Conservation (phyloP, 1,140 invertebrate genomes). For the Zaprionus camerounensis region DNA sequence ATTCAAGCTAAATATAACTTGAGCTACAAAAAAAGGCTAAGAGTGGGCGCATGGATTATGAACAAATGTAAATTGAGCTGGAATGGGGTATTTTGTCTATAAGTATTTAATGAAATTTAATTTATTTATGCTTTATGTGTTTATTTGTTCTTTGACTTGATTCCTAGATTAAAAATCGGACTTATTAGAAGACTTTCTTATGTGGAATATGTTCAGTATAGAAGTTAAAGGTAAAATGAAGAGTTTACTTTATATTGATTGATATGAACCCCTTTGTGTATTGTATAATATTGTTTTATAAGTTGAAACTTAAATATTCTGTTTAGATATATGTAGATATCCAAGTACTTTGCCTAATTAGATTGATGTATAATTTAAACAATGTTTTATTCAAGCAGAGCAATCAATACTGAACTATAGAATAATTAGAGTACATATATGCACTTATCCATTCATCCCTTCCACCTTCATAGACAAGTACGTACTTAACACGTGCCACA, state of each 20-base stretch:
- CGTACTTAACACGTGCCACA: constrained; percentile 12
- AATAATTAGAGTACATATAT: not conserved
- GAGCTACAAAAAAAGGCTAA: not conserved
- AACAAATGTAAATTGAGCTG: not conserved
- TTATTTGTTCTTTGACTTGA: too few species aligned
- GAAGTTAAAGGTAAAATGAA: too few species aligned
- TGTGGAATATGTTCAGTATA: too few species aligned
- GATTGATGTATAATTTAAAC: not conserved
- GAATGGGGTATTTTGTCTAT: not conserved
- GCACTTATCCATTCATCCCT: not conserved
- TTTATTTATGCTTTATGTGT: not conserved
- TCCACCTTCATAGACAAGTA: not conserved
- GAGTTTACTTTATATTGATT: too few species aligned
- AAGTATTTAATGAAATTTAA: not conserved
- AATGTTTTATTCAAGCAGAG: not conserved
- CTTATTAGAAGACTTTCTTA: too few species aligned
- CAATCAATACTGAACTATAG: not conserved
- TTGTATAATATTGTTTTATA: too few species aligned
- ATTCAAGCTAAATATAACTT: not conserved
- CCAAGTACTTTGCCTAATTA: not conserved
- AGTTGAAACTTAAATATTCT: not conserved
- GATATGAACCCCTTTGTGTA: too few species aligned
- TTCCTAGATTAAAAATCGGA: too few species aligned
- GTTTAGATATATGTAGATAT: not conserved
- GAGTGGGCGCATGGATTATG: too few species aligned